phyloP scores from a whole-genome alignment of 2,113 vertebrate genomes.

The Tetrax tetrax region DNA sequence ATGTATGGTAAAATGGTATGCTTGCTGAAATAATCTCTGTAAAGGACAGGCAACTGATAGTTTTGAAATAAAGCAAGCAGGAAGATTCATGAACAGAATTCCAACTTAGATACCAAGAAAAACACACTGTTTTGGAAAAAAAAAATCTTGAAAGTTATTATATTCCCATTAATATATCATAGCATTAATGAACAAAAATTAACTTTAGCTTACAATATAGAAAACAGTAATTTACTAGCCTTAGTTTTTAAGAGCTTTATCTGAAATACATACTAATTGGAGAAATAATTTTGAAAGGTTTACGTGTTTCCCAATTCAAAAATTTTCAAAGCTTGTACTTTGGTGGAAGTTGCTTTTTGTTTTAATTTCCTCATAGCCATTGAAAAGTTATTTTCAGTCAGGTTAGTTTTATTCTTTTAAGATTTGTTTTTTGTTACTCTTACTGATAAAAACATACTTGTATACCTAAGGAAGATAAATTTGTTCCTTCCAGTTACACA shows the following conservation, averaged over 20 bases:
- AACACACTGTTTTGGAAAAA: not conserved
- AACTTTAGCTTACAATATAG: not conserved
- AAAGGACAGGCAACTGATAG: not conserved
- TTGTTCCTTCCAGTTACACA: not conserved
- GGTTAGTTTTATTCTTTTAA: not conserved
- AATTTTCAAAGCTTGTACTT: not conserved
- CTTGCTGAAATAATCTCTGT: not conserved
- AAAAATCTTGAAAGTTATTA: not conserved
- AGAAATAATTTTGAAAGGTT: not conserved
- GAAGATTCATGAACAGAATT: not conserved
- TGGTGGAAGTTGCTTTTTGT: not conserved
- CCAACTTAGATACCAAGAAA: not conserved
- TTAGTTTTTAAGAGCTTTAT: not conserved
- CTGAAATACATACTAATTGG: not conserved
- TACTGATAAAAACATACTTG: not conserved
- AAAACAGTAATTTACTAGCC: not conserved
- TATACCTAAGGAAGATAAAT: not conserved
- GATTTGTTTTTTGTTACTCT: not conserved
- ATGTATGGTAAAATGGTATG: not conserved
- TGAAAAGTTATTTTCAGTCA: not conserved
- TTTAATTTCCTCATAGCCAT: rapidly evolving
- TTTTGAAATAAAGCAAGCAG: not conserved
- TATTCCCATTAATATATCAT: not conserved
- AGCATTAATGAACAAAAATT: not conserved
- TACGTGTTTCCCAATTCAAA: not conserved